Percentiles rank a stretch among this genome's conserved stretches.
phyloP scores from a whole-genome alignment of 1,140 invertebrate genomes.

The Anthonomus grandis region DNA sequence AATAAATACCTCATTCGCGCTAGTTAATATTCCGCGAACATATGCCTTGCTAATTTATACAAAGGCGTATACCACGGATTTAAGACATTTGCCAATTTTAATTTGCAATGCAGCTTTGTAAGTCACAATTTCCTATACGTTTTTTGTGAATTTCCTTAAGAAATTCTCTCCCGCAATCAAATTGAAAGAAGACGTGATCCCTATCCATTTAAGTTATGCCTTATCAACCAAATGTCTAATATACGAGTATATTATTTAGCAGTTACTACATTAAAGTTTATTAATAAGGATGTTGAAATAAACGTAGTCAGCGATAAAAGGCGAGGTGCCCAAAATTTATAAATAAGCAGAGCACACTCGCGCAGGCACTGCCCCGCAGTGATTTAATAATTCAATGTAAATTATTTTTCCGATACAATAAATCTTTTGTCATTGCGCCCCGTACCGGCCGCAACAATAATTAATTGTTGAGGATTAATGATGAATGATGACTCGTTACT shows the following conservation, averaged over 20 bases:
- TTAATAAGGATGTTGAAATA: slow-evolving; percentile 1
- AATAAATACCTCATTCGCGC: slow-evolving; percentile 3
- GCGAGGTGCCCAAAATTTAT: slow-evolving; percentile 33
- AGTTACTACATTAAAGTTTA: no score
- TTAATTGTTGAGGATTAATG: slow-evolving; percentile 47
- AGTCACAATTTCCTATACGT: no score
- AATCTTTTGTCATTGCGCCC: slow-evolving; percentile 44
- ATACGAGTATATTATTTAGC: no score
- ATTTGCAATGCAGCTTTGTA: no score
- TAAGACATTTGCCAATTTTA: no score
- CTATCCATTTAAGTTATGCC: no score
- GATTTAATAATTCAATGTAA: slow-evolving; percentile 46
- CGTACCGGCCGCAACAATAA: slow-evolving; percentile 40
- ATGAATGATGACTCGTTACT: slow-evolving; percentile 46
- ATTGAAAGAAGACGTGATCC: no score
- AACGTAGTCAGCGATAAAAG: slow-evolving; percentile 16
- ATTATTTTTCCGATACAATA: slow-evolving; percentile 45
- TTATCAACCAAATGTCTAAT: no score
- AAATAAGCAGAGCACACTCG: slow-evolving; percentile 34
- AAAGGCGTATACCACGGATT: slow-evolving; percentile 3
- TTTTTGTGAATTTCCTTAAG: no score
- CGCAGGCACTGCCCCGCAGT: slow-evolving; percentile 33
- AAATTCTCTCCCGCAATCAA: no score
- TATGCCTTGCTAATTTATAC: neutral
- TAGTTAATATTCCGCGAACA: slow-evolving; percentile 1